Percentiles rank a stretch among this genome's conserved stretches.
Evolutionary conservation across 1,140 invertebrate species (phyloP).

Genomic region (Acromyrmex charruanus): DNA sequence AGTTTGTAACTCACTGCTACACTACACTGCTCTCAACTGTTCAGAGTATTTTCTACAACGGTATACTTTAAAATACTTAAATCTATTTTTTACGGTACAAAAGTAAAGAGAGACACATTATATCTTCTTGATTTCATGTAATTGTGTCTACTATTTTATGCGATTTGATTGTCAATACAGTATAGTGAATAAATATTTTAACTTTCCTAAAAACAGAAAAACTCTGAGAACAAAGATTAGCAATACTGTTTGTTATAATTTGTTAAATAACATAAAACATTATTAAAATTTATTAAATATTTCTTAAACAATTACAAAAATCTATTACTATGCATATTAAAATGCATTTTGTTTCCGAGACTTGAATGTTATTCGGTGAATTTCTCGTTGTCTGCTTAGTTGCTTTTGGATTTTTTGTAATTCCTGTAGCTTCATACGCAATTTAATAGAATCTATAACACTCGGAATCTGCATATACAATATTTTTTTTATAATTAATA

Average conservation of each 20-base stretch:
- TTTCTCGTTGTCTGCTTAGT: constrained; percentile 84
- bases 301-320: neutral
- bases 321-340: neutral
- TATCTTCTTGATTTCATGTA: constrained; percentile 16
- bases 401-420: constrained; percentile 85
- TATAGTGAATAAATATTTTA: neutral
- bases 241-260: neutral
- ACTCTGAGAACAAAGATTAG: neutral
- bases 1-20: neutral
- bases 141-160: neutral
- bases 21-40: neutral
- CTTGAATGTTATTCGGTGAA: constrained; percentile 77
- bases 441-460: constrained; percentile 87
- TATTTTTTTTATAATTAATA: neutral
- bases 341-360: neutral
- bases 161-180: constrained; percentile 11
- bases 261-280: neutral
- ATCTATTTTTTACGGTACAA: constrained; percentile 55
- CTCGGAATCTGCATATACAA: constrained; percentile 84
- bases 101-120: constrained; percentile 13
- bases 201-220: constrained; percentile 2
- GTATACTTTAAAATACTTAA: neutral
- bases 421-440: constrained; percentile 86
- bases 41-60: constrained; percentile 21
- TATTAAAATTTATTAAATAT: constrained; percentile 9